Percentiles rank a stretch among this genome's conserved stretches.
phyloP scores from a whole-genome alignment of 1,140 invertebrate species.

The Sinella curviseta region DNA sequence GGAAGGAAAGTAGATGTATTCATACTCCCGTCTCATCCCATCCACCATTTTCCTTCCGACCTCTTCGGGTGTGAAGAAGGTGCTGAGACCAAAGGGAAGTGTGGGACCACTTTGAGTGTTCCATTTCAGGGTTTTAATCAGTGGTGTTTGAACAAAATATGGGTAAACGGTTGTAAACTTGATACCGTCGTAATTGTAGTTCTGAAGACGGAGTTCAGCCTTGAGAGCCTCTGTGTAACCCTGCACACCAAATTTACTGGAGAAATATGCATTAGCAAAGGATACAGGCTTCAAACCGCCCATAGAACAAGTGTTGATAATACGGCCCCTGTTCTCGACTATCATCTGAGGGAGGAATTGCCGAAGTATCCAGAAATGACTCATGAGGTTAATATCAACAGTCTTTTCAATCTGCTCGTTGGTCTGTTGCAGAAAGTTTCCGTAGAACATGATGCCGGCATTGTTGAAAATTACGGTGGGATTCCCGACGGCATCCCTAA shows the following conservation, averaged over 20 bases:
- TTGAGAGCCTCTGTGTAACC: constrained; percentile 5
- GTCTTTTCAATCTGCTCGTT: constrained; percentile 14
- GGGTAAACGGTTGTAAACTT: neutral
- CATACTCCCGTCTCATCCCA: neutral
- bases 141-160: neutral
- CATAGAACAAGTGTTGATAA: constrained; percentile 7
- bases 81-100: neutral
- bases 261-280: neutral
- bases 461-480: constrained; percentile 2
- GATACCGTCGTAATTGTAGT: neutral
- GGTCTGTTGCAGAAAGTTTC: neutral
- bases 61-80: neutral
- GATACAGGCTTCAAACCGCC: neutral
- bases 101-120: neutral
- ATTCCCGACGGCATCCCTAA: neutral
- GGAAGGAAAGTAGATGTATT: neutral
- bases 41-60: neutral
- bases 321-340: neutral
- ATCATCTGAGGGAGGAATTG: neutral
- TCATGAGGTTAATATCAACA: neutral
- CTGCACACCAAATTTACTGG: neutral
- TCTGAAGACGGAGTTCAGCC: neutral
- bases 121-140: neutral
- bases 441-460: neutral
- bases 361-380: neutral